These are phyloP conservation scores for Neopipo cinnamomea DNA, from an alignment of 2,113 vertebrate genomes.

Conservation along the genomic window DNA sequence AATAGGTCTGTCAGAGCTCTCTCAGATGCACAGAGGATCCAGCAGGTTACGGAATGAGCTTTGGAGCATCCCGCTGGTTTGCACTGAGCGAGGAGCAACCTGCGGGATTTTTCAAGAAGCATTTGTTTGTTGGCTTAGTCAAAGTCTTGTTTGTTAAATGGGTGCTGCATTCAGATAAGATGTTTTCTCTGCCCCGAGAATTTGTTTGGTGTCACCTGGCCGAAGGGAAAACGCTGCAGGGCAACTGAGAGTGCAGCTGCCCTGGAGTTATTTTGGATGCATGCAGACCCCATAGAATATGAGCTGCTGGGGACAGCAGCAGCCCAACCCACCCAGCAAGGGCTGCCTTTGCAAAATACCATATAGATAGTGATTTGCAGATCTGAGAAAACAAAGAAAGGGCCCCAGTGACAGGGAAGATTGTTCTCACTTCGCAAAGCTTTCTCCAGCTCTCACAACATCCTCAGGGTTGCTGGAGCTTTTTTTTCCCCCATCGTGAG, in stretches of 20 bases:
- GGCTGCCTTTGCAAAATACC: neutral
- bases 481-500: neutral
- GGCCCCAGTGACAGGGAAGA: neutral
- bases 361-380: neutral
- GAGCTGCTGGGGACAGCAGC: neutral
- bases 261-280: accelerated
- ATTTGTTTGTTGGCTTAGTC: neutral
- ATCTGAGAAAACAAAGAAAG: neutral
- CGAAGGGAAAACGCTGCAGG: neutral
- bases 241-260: neutral
- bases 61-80: neutral
- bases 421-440: neutral
- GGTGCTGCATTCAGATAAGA: accelerated
- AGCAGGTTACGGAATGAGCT: neutral
- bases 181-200: accelerated
- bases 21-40: neutral
- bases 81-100: neutral
- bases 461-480: neutral
- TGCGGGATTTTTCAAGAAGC: neutral
- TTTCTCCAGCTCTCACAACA: slow-evolving; percentile 12
- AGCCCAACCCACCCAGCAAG: neutral
- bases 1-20: neutral
- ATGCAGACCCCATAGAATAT: neutral
- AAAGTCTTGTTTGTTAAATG: neutral
- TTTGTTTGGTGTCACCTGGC: neutral